Percentiles rank a stretch among this genome's conserved stretches.
phyloP scores from a whole-genome alignment of 2,113 vertebrate genomes.

The Phalacrocorax carbo region DNA sequence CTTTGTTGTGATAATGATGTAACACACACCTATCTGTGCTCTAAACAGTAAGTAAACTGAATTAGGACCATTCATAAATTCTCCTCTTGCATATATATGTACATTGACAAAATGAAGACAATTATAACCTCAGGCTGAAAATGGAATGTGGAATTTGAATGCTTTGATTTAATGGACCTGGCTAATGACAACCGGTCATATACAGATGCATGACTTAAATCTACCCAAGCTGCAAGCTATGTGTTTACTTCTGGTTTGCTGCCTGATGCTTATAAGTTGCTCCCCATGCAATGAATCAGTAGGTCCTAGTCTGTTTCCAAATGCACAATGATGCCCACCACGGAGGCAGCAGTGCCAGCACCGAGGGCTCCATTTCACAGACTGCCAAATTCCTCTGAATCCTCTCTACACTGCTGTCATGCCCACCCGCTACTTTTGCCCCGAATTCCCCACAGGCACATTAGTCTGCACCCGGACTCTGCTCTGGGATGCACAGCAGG shows the following conservation, averaged over 20 bases:
- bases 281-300: neutral
- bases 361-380: neutral
- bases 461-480: neutral
- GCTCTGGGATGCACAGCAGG: neutral
- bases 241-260: neutral
- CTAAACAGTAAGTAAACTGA: neutral
- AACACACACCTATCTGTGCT: neutral
- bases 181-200: neutral
- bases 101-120: neutral
- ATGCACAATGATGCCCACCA: fast-evolving
- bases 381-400: neutral
- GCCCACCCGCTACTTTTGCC: neutral
- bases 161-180: neutral
- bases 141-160: fast-evolving
- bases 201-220: neutral
- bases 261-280: neutral
- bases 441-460: fast-evolving
- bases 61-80: neutral
- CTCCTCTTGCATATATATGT: neutral
- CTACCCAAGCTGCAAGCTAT: neutral
- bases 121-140: neutral
- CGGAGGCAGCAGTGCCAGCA: fast-evolving
- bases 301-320: neutral
- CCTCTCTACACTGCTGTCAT: fast-evolving
- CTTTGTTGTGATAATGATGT: neutral